Conservation (phyloP, 2,113 vertebrate species). For the Vombatus ursinus region DNA sequence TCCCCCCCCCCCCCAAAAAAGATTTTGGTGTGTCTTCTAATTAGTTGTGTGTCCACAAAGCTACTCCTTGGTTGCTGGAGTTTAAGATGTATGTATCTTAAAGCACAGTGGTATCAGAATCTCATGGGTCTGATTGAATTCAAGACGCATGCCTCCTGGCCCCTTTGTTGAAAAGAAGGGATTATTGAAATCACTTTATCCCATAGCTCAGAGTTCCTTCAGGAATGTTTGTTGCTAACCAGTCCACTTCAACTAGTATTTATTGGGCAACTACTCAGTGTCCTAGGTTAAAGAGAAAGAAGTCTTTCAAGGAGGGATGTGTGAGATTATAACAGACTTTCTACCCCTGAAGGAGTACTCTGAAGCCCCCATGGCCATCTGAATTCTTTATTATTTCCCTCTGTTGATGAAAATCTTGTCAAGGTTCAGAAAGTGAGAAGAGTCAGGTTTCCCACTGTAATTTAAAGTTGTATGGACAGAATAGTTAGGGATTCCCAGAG, state of each 20-base stretch:
- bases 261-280: not conserved
- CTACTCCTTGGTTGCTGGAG: not conserved
- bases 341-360: not conserved
- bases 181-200: not conserved
- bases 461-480: slow-evolving; percentile 28
- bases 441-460: slow-evolving; percentile 5
- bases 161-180: not conserved
- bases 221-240: not conserved
- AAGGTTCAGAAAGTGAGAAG: not conserved
- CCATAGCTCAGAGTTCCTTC: not conserved
- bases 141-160: not conserved
- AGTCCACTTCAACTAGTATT: not conserved
- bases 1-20: not conserved
- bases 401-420: not conserved
- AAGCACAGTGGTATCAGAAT: not conserved
- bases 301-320: not conserved
- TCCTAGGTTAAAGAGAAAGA: not conserved
- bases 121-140: not conserved
- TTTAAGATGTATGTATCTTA: not conserved
- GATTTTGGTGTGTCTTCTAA: not conserved
- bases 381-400: not conserved
- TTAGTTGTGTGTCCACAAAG: not conserved
- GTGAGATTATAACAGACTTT: not conserved
- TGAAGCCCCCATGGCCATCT: not conserved
- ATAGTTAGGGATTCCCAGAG: not conserved